Evolutionary conservation across 2,113 vertebrate species (phyloP).

Genomic region (Canis aureus): DNA sequence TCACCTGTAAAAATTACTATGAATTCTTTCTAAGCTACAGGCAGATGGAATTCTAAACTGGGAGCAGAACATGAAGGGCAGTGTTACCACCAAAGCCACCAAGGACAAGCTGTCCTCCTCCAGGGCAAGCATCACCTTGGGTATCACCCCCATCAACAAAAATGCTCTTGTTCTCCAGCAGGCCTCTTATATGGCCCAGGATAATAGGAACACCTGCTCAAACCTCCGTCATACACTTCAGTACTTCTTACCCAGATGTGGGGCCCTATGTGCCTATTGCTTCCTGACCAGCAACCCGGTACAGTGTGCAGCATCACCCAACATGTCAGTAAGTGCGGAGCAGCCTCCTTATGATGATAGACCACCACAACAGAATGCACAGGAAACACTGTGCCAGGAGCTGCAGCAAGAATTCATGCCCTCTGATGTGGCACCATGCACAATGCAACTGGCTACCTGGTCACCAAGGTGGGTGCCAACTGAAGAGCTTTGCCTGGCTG

Average conservation of each 20-base stretch:
- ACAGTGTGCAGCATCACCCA: slow-evolving; percentile 59
- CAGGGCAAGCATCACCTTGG: slow-evolving; percentile 78
- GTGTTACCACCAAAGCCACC: slow-evolving; percentile 74
- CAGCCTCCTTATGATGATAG: slow-evolving; percentile 67
- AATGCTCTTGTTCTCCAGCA: slow-evolving; percentile 46
- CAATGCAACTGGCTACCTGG: neutral
- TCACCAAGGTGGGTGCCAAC: slow-evolving; percentile 43
- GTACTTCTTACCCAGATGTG: slow-evolving; percentile 48
- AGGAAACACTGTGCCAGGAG: neutral
- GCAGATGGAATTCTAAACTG: slow-evolving; percentile 80
- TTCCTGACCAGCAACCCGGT: slow-evolving; percentile 79
- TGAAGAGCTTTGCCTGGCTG: slow-evolving; percentile 87
- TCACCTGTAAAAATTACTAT: slow-evolving; percentile 72
- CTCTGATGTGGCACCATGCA: neutral
- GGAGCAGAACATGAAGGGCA: slow-evolving; percentile 69
- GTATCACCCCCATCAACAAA: slow-evolving; percentile 65
- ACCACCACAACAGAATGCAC: slow-evolving; percentile 64
- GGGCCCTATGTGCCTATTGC: slow-evolving; percentile 61
- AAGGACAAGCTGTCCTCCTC: slow-evolving; percentile 75
- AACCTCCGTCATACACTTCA: slow-evolving; percentile 48
- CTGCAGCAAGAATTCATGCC: neutral
- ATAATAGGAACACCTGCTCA: slow-evolving; percentile 35
- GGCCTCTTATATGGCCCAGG: neutral
- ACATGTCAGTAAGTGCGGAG: slow-evolving; percentile 72
- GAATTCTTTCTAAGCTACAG: slow-evolving; percentile 83